Conservation (phyloP, 2,888 invertebrate genomes). For the Latrodectus hesperus region DNA sequence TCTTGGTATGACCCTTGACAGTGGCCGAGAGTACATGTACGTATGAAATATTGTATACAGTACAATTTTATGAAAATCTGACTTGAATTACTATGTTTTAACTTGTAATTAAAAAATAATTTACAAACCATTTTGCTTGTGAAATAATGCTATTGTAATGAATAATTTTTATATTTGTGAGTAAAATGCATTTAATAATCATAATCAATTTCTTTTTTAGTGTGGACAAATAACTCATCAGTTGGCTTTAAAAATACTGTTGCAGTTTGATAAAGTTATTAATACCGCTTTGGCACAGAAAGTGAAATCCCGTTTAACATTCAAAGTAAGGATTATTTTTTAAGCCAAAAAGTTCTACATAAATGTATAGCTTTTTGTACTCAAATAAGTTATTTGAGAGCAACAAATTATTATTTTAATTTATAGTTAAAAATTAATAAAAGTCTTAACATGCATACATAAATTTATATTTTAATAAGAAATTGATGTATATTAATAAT, state of each 20-base stretch:
- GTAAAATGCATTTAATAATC: slow-evolving; percentile 30
- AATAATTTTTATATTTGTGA: neutral
- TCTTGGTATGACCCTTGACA: no score
- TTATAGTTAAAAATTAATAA: no score
- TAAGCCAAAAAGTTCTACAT: no score
- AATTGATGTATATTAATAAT: no score
- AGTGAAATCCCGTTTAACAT: slow-evolving; percentile 93
- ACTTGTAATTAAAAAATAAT: neutral
- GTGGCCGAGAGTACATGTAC: no score
- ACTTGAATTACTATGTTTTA: neutral
- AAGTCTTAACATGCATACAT: no score
- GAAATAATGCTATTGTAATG: neutral
- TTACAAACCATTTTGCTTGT: neutral
- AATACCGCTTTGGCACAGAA: slow-evolving; percentile 90
- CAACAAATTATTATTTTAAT: no score
- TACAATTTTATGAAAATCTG: no score
- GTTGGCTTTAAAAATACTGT: slow-evolving; percentile 92
- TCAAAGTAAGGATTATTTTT: slow-evolving; percentile 81
- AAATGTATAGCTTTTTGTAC: no score
- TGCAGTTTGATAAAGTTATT: slow-evolving; percentile 97
- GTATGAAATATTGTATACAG: no score
- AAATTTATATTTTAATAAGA: no score
- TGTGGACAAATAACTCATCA: slow-evolving; percentile 96
- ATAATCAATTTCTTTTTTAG: slow-evolving; percentile 78
- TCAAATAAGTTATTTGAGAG: no score